These are phyloP conservation scores for Pseudomyrmex cubaensis DNA, from an alignment of 1,140 invertebrate species.

Conservation along the genomic window DNA sequence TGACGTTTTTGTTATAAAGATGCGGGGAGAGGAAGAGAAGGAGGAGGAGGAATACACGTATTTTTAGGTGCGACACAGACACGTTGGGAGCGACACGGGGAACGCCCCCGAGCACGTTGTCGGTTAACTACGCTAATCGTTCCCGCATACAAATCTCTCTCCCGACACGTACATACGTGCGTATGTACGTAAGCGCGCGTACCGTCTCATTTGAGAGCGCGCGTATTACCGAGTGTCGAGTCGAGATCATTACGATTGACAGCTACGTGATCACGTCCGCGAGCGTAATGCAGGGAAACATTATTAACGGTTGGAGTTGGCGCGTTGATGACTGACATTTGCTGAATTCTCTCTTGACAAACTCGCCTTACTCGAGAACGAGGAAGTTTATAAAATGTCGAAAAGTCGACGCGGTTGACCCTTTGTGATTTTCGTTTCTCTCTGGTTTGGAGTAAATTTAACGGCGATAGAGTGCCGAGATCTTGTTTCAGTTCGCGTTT, in stretches of 20 bases:
- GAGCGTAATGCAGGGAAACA: slow-evolving; percentile 16
- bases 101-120: slow-evolving; percentile 9
- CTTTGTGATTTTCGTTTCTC: not conserved
- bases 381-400: not conserved
- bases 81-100: not conserved
- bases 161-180: too few species aligned
- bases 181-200: not conserved
- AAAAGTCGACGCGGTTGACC: not conserved
- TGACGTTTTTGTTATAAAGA: too few species aligned
- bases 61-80: not conserved
- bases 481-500: not conserved
- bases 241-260: slow-evolving; percentile 46
- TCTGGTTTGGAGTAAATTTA: not conserved
- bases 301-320: slow-evolving; percentile 26
- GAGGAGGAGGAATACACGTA: too few species aligned
- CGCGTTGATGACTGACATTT: slow-evolving; percentile 10
- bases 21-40: too few species aligned
- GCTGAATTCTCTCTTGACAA: slow-evolving; percentile 18
- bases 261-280: slow-evolving; percentile 8
- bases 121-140: slow-evolving; percentile 35
- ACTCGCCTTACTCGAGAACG: not conserved
- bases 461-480: too few species aligned
- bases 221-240: slow-evolving; percentile 13
- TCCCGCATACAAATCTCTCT: slow-evolving; percentile 28
- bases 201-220: slow-evolving; percentile 1